A percentile compares a stretch with the other conserved stretches of the same genome.
phyloP scores from a whole-genome alignment of 2,113 vertebrate species.

The Psittacula cyanocephala region DNA sequence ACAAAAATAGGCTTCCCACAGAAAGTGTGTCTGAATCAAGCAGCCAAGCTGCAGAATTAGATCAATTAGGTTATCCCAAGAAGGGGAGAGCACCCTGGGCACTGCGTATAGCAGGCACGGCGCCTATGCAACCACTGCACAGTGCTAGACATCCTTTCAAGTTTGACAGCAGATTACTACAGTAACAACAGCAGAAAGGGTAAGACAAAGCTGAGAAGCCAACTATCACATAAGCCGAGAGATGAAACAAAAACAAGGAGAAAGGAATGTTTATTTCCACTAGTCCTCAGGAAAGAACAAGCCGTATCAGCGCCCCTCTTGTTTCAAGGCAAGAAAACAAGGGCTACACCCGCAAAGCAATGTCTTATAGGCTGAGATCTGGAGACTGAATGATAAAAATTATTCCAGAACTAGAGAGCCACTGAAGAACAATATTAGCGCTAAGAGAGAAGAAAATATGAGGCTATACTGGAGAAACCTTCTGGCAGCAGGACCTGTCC shows the following conservation, averaged over 20 bases:
- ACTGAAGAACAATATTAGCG: not conserved
- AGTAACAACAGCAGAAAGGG: not conserved
- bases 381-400: not conserved
- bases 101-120: not conserved
- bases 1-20: not conserved
- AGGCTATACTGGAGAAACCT: not conserved
- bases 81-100: not conserved
- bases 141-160: not conserved
- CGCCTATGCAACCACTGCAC: accelerated
- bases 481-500: not conserved
- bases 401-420: not conserved
- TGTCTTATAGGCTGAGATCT: not conserved
- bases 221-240: not conserved
- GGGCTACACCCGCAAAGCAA: not conserved
- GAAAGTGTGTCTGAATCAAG: not conserved
- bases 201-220: not conserved
- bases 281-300: not conserved
- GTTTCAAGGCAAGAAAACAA: not conserved
- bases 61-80: not conserved
- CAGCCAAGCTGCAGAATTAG: not conserved
- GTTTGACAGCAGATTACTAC: not conserved
- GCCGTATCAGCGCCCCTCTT: not conserved
- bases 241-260: not conserved
- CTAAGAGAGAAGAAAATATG: not conserved
- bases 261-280: not conserved